Base-by-base conservation (phyloP, 2,113 vertebrate species). In the Nymphicus hollandicus region DNA sequence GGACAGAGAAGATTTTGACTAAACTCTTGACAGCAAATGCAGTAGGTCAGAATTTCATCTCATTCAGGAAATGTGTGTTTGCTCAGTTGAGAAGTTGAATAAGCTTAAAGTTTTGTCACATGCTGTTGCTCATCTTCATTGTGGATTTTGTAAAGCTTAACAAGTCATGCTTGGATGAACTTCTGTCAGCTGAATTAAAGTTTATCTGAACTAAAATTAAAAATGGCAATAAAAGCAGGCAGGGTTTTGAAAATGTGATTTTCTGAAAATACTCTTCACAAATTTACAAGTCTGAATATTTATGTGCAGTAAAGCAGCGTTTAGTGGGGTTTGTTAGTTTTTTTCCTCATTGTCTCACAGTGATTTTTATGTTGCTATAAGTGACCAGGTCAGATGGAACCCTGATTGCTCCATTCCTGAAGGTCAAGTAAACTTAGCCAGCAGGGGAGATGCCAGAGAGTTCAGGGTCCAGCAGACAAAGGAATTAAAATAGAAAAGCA, bases 41-140 rank as follows among this genome's bases (percentile, higher is more conserved):
- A 88, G 88, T 64, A 77, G 92, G 93, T 92, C 89, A 95, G 53
- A 92, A 96, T 95, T 96, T 91, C 41, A 83, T 95, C 89, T 97
- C 86, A 89, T 96, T 97, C 87, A 93, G 87, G 87, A 90, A 98
- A 97, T 98, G 97, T 98, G 97, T 99, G 97, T 98, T 98, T 98
- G 94, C 97, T 97, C 97, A 97, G 95, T 97, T 96, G 47, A 88
- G 81, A 92, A 97, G 84, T 91, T 95, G 81, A 93, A 83, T 93
- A 96, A 96, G 86, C 90, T 94, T 91, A 64, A 96, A 96, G 88
- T 95, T 94, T 79, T 88, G 72, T 95, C 89, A 86, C 91, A 92
- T 29, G 17, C 90, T 95, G 74, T 96, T 96, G 72, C 84, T 97
- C 70, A 35, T 37, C 72, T 89, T 96, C 86, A 85, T 91, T 93